Evolutionary conservation across 2,888 invertebrate genomes (phyloP).

Genomic region (Amblyteles armatorius): DNA sequence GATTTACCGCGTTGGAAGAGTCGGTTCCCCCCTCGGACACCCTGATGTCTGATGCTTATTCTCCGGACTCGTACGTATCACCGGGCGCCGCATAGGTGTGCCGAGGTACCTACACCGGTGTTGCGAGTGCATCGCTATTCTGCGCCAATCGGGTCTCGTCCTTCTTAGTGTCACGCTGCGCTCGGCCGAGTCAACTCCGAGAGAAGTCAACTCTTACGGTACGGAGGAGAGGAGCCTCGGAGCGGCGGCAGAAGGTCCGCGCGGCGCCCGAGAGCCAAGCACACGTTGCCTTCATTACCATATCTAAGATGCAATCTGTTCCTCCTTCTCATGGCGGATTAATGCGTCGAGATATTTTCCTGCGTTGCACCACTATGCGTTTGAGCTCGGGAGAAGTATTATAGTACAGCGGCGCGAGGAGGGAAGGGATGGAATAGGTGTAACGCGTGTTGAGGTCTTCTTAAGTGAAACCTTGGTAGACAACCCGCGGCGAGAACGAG

Average conservation of each 20-base stretch:
- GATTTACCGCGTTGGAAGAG: conserved; percentile 77
- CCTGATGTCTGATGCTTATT: conserved; percentile 47
- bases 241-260: conserved; percentile 47
- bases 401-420: conserved; percentile 9
- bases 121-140: conserved; percentile 75
- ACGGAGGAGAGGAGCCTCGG: conserved; percentile 54
- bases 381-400: conserved; percentile 34
- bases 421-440: conserved; percentile 35
- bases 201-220: conserved; percentile 63
- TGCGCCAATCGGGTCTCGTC: conserved; percentile 80
- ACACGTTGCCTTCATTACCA: conserved; percentile 84
- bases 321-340: conserved; percentile 75
- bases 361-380: conserved; percentile 56
- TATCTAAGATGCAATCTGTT: conserved; percentile 84
- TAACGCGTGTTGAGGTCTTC: conserved; percentile 59
- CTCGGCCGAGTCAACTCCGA: conserved; percentile 65
- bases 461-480: conserved; percentile 65
- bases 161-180: conserved; percentile 82
- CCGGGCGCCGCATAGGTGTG: conserved; percentile 26
- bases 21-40: conserved; percentile 1
- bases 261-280: conserved; percentile 65
- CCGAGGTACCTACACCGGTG: conserved; percentile 40
- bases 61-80: conserved; percentile 28
- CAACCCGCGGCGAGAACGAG: conserved; percentile 65
- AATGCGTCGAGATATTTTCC: conserved; percentile 82